Evolutionary conservation across 2,888 invertebrate species (phyloP).

Genomic region (Catotricha subobsoleta): DNA sequence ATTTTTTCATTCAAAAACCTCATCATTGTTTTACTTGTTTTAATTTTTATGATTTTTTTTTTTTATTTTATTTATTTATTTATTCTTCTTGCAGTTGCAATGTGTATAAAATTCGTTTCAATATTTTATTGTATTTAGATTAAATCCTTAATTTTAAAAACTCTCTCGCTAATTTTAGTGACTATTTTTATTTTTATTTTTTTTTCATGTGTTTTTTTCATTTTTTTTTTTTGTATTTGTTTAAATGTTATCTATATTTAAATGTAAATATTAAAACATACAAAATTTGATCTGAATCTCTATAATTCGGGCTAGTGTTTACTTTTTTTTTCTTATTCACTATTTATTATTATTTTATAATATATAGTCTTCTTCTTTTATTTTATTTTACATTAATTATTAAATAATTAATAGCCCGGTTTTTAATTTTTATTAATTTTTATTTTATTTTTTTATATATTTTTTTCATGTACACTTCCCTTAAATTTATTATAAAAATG

Average conservation of each 20-base stretch:
- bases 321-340: background rate
- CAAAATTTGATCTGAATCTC: background rate
- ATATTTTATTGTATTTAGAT: constrained; percentile 1
- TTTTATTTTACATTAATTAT: too few relatives aligned
- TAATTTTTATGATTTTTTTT: too few relatives aligned
- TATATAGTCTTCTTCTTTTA: background rate
- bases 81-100: too few relatives aligned
- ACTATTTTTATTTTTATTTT: background rate
- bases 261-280: background rate
- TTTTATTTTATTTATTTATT: too few relatives aligned
- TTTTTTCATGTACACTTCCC: too few relatives aligned
- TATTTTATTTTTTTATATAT: too few relatives aligned
- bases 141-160: background rate
- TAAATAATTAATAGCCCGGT: too few relatives aligned
- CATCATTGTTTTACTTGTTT: too few relatives aligned
- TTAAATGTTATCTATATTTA: background rate
- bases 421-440: too few relatives aligned
- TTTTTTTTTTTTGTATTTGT: background rate
- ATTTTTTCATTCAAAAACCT: too few relatives aligned
- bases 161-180: background rate
- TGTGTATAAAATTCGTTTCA: constrained; percentile 4
- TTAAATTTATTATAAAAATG: too few relatives aligned
- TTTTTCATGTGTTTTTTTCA: background rate
- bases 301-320: background rate
- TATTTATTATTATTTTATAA: background rate